Conservation (phyloP, 2,888 invertebrate species). For the Hoplodrina ambigua region DNA sequence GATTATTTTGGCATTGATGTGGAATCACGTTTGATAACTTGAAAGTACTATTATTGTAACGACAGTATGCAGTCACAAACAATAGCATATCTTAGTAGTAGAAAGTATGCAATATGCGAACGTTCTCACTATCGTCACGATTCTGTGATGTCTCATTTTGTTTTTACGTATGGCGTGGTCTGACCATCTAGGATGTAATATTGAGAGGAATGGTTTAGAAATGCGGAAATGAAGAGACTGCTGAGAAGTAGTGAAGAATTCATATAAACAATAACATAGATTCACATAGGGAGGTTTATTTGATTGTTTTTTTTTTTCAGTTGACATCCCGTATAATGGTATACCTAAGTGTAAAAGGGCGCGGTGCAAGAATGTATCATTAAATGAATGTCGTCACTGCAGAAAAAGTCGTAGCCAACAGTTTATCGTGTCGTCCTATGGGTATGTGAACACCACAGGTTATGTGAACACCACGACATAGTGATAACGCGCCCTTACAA, state of each 20-base stretch:
- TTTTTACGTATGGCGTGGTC: constrained; percentile 26
- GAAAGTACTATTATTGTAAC: constrained; percentile 38
- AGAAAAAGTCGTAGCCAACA: too few relatives aligned
- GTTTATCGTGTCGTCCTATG: too few relatives aligned
- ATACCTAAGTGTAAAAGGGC: too few relatives aligned
- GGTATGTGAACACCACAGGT: too few relatives aligned
- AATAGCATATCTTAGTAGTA: constrained; percentile 12
- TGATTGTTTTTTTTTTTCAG: neutral
- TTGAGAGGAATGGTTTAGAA: constrained; percentile 12
- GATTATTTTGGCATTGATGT: constrained; percentile 56
- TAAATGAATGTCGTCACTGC: too few relatives aligned
- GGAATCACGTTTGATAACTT: constrained; percentile 31
- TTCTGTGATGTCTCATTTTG: constrained; percentile 49
- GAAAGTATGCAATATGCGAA: constrained; percentile 37
- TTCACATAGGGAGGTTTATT: neutral
- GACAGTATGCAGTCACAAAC: constrained; percentile 25
- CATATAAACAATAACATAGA: neutral
- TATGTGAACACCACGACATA: too few relatives aligned
- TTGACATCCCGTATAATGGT: neutral
- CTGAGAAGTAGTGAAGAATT: neutral
- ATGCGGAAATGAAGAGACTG: constrained; percentile 18
- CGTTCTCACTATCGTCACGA: constrained; percentile 43
- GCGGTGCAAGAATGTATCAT: too few relatives aligned
- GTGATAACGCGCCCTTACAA: too few relatives aligned
- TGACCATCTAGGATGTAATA: constrained; percentile 37